Evolutionary conservation across 1,140 invertebrate genomes (phyloP).

Genomic region (Lithobius niger): DNA sequence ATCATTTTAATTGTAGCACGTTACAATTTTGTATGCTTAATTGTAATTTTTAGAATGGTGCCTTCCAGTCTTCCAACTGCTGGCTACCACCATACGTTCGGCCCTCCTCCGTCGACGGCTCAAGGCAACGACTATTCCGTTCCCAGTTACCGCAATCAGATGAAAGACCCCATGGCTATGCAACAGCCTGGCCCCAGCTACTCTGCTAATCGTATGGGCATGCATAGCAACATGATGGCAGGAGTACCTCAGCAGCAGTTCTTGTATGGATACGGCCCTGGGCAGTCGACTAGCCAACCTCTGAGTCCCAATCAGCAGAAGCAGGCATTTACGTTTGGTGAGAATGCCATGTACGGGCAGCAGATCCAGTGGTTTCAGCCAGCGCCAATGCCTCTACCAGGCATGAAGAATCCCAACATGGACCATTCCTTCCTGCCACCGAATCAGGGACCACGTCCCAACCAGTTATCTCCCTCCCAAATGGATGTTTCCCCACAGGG

Average conservation of each 20-base stretch:
- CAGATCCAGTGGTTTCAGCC: background rate
- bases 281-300: background rate
- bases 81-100: background rate
- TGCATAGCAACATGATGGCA: background rate
- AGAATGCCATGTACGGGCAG: background rate
- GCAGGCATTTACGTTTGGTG: background rate
- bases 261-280: background rate
- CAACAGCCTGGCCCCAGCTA: background rate
- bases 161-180: background rate
- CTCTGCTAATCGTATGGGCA: background rate
- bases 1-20: no score
- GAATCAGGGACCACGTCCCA: background rate
- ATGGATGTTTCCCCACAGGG: background rate
- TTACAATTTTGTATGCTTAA: background rate
- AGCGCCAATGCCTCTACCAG: background rate
- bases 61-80: background rate
- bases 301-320: background rate
- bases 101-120: background rate
- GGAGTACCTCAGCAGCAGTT: background rate
- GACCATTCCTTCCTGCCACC: background rate
- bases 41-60: constrained; percentile 1
- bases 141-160: background rate
- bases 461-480: background rate
- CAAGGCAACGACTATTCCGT: background rate
- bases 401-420: background rate